Percentiles rank a stretch among this genome's conserved stretches.
phyloP scores from a whole-genome alignment of 2,888 invertebrate genomes.

The Chymomyza procnemis region DNA sequence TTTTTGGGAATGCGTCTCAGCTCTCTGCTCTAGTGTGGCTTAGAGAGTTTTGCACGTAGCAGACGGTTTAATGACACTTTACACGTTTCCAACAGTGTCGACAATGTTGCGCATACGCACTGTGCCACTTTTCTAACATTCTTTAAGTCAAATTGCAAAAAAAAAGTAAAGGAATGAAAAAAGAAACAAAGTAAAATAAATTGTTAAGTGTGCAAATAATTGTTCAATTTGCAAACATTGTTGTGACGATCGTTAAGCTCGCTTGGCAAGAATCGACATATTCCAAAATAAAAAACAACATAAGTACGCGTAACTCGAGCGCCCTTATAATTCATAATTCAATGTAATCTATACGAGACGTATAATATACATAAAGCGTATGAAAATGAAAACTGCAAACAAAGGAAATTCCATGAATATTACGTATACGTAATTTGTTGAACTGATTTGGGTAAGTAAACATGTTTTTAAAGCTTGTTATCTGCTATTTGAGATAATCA shows the following conservation, averaged over 20 bases:
- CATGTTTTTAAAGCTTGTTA: not conserved
- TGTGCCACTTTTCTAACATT: slow-evolving; percentile 29
- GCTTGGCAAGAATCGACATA: slow-evolving; percentile 20
- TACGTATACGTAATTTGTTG: slow-evolving; percentile 6
- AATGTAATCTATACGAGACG: slow-evolving; percentile 27
- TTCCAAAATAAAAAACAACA: slow-evolving; percentile 5
- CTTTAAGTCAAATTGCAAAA: not conserved
- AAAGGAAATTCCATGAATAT: slow-evolving; percentile 41
- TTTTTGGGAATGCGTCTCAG: not conserved
- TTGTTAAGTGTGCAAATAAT: not conserved
- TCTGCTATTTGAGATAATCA: too few relatives aligned
- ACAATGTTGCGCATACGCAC: slow-evolving; percentile 66
- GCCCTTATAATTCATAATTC: slow-evolving; percentile 40
- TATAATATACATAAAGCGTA: slow-evolving; percentile 5
- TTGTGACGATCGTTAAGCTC: not conserved
- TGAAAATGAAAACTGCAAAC: slow-evolving; percentile 36
- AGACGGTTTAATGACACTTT: slow-evolving; percentile 3
- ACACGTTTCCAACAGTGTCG: not conserved
- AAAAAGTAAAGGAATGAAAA: not conserved
- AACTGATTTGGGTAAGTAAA: not conserved
- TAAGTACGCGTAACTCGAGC: slow-evolving; percentile 44
- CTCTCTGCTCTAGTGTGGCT: not conserved
- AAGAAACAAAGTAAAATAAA: slow-evolving; percentile 1
- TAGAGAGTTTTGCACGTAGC: not conserved
- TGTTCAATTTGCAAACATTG: not conserved